phyloP scores from a whole-genome alignment of 2,113 vertebrate species.

The Clupea harengus region DNA sequence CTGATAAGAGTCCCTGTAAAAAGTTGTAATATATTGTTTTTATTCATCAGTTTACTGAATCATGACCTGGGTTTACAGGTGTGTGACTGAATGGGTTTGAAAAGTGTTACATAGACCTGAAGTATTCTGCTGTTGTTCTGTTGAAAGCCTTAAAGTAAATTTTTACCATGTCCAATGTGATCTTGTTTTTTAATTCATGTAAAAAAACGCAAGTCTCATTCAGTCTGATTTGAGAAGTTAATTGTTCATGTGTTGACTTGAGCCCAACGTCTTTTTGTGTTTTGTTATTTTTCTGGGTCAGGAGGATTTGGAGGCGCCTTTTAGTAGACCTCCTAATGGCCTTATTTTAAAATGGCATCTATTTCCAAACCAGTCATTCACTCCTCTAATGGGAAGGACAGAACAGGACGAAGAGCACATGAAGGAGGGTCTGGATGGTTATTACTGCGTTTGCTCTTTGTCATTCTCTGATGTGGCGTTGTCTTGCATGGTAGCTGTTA shows the following conservation, averaged over 20 bases:
- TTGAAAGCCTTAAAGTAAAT: slow-evolving; percentile 43
- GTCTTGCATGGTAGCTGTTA: slow-evolving; percentile 1
- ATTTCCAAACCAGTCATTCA: neutral
- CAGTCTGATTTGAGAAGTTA: neutral
- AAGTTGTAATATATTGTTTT: slow-evolving; percentile 31
- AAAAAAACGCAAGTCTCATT: neutral
- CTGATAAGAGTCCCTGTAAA: neutral
- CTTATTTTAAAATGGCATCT: slow-evolving; percentile 34
- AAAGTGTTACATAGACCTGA: slow-evolving; percentile 4
- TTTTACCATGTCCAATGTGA: slow-evolving; percentile 5
- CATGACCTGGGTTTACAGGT: slow-evolving; percentile 13
- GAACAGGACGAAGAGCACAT: neutral
- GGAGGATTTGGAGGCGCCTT: neutral
- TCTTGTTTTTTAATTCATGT: neutral
- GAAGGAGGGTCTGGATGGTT: neutral
- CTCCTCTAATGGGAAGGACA: neutral
- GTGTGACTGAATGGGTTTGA: slow-evolving; percentile 2
- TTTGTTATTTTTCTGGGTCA: slow-evolving; percentile 2
- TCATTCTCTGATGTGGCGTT: neutral
- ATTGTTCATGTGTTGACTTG: neutral
- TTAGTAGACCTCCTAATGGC: slow-evolving; percentile 10
- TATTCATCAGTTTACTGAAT: neutral
- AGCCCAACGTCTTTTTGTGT: neutral
- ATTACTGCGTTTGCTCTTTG: neutral
- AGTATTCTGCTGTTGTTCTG: slow-evolving; percentile 30